Conservation (phyloP, 2,888 invertebrate genomes). For the Dynastes tityus region DNA sequence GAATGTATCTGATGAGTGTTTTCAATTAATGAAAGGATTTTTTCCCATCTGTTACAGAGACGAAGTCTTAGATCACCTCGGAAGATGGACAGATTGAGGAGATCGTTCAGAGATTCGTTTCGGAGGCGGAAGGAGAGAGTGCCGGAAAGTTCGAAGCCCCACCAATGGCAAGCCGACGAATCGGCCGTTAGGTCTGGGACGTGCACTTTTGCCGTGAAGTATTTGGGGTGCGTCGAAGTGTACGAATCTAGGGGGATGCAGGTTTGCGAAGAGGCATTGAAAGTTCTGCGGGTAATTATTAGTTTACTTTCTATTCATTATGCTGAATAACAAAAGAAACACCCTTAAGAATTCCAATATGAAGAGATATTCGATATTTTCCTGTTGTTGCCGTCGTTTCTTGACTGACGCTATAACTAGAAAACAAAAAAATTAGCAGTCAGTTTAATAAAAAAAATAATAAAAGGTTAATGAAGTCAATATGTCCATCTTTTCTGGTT, state of each 20-base stretch:
- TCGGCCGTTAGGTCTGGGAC: slow-evolving; percentile 95
- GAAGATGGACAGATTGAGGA: slow-evolving; percentile 90
- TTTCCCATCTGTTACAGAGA: slow-evolving; percentile 70
- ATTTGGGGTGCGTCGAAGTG: slow-evolving; percentile 99
- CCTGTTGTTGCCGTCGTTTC: no score
- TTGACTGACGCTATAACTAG: no score
- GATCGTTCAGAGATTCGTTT: slow-evolving; percentile 95
- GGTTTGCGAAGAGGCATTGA: slow-evolving; percentile 98
- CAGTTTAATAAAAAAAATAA: no score
- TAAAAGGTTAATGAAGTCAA: no score
- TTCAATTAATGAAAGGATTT: no score
- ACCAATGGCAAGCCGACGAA: slow-evolving; percentile 99
- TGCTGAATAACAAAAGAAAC: no score
- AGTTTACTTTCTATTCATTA: neutral
- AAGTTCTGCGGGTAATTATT: slow-evolving; percentile 90
- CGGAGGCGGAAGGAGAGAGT: slow-evolving; percentile 89
- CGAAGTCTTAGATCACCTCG: slow-evolving; percentile 80
- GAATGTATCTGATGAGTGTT: no score
- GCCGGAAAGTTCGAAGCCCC: slow-evolving; percentile 95
- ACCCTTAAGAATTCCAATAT: no score
- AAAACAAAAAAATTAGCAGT: no score
- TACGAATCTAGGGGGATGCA: slow-evolving; percentile 99
- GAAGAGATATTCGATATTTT: no score
- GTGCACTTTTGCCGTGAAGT: slow-evolving; percentile 98
- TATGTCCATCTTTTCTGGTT: no score